Base-by-base conservation (phyloP, 1,140 invertebrate genomes). In the Nebria ingens region DNA sequence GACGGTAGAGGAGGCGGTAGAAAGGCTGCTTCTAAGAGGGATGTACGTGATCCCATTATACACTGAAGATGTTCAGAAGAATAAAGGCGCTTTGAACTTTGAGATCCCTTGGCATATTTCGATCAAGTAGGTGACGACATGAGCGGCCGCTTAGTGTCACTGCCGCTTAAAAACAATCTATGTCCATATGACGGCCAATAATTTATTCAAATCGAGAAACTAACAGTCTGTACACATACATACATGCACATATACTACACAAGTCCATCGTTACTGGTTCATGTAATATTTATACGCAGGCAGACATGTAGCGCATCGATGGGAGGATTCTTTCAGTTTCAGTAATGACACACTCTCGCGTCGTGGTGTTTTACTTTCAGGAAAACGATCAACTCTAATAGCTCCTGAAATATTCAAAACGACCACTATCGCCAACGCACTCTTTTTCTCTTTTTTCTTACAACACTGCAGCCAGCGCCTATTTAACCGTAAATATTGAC, bases 401-500 rank as follows among this genome's bases (percentile, higher is more conserved):
- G n/a, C n/a, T n/a, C n/a, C n/a, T n/a, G n/a, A n/a, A n/a, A n/a
- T n/a, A n/a, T n/a, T n/a, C n/a, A n/a, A n/a, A n/a, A n/a, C n/a
- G n/a, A n/a, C n/a, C n/a, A n/a, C n/a, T n/a, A n/a, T n/a, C n/a
- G n/a, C n/a, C n/a, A n/a, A 25, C 60, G 54, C 56, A 51, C 61
- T 55, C 60, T 60, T 60, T 63, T 61, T 54, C 61, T 61, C 61
- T 57, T 40, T 54, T 52, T 58, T 54, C 54, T 57, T 61, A 57
- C 56, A 53, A 56, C 54, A 45, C 51, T 51, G 19, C 20, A 40
- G 51, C 52, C 52, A 50, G 29, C 51, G 21, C 21, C 25, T 54
- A 51, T 57, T 54, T 40, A 42, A 56, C 23, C 51, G 23, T 13
- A 51, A 15, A 19, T 29, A 59, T 59, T 57, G 59, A 57, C 53